Base-by-base conservation (phyloP, 2,113 vertebrate species). In the Oncorhynchus kisutch region DNA sequence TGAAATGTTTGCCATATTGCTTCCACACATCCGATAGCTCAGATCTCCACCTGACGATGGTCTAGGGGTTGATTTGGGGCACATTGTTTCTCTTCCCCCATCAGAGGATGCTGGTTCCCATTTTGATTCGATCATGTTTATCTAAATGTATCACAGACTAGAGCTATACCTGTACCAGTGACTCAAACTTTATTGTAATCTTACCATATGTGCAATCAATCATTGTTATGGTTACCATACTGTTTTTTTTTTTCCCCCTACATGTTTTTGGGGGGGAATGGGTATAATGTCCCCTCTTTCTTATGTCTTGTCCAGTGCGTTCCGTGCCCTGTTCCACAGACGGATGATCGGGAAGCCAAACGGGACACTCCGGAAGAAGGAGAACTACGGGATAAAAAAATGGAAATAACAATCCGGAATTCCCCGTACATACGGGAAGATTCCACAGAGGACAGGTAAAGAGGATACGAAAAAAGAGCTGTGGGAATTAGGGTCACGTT, bases 351-450 rank as follows among this genome's bases (percentile, higher is more conserved):
- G 90, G 97, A 99, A 85, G 94, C 96, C 73, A 99, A 98, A 89
- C 92, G 96, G 78, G 98, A 99, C 89, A 98, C 97, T 93, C 96
- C 95, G 77, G 98, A 99, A 87, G 98, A 99, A 94, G 98, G 97
- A 86, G 98, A 99, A 95, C 90, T 99, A 91, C 96, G 94, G 88
- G 98, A 99, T 85, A 96, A 97, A 86, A 97, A 92, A 76, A 99
- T 99, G 97, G 97, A 99, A 94, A 99, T 99, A 88, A 98, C 97
- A 1, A 99, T 99, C 86, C 93, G 96, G 74, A 99, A 99, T 86
- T 99, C 97, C 0, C 98, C 97, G 0, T 99, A 97, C 72, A 87
- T 95, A 76, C 94, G 96, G 75, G 96, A 98, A 51, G 98, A 97
- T 84, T 98, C 97, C 0, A 96, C 95, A 85, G 98, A 99, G 76